Evolutionary conservation across 1,140 invertebrate species (phyloP).

Genomic region (Hetaerina americana): DNA sequence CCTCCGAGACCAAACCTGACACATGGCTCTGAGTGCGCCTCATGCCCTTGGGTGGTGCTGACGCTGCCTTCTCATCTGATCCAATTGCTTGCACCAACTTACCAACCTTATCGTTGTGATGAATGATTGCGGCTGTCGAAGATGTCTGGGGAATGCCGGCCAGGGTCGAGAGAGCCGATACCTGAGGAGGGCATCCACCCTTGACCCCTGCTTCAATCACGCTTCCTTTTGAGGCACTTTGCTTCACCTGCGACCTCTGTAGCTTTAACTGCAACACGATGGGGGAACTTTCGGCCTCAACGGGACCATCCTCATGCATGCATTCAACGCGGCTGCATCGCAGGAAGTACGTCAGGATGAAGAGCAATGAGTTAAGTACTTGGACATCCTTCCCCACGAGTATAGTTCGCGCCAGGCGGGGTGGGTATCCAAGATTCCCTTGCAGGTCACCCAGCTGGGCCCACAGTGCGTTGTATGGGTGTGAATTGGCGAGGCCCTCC

Average conservation of each 20-base stretch:
- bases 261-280: not conserved
- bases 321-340: conserved; percentile 53
- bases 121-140: not conserved
- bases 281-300: not conserved
- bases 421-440: conserved; percentile 64
- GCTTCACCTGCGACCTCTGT: not conserved
- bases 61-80: not conserved
- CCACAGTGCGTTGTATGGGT: conserved; percentile 69
- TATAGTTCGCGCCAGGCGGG: conserved; percentile 60
- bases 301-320: not conserved
- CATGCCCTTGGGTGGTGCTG: not conserved
- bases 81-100: not conserved
- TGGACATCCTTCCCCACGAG: conserved; percentile 51
- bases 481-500: conserved; percentile 21
- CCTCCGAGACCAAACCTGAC: not conserved
- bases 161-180: not conserved
- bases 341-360: conserved; percentile 66
- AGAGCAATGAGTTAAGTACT: conserved; percentile 43
- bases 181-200: not conserved
- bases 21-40: not conserved
- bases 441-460: conserved; percentile 72
- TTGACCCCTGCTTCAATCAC: not conserved
- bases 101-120: not conserved
- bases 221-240: too few species aligned
- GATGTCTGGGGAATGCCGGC: not conserved